Conservation (phyloP, 2,888 invertebrate species). For the Esperia sulphurella region DNA sequence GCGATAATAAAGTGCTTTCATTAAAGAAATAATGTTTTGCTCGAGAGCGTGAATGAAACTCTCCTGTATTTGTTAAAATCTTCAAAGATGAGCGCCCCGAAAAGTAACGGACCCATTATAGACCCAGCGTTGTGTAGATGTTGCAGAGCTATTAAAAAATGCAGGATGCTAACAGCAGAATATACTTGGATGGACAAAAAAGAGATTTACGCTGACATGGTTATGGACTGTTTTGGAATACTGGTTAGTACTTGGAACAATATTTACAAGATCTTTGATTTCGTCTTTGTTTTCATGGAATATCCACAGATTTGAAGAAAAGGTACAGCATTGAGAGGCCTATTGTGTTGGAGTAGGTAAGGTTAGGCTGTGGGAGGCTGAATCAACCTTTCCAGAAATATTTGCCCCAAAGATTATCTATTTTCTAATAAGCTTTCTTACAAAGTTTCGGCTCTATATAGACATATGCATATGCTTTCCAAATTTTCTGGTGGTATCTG, state of each 20-base stretch:
- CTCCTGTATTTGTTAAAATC: background rate
- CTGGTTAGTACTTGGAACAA: constrained; percentile 41
- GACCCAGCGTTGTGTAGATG: constrained; percentile 70
- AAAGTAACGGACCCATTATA: constrained; percentile 61
- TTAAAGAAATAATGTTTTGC: background rate
- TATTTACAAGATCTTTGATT: background rate
- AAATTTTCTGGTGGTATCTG: too few relatives aligned
- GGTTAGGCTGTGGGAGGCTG: too few relatives aligned
- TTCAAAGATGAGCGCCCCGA: constrained; percentile 46
- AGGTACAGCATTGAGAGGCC: too few relatives aligned
- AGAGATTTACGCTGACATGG: constrained; percentile 67
- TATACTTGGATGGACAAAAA: constrained; percentile 70
- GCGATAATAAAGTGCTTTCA: background rate
- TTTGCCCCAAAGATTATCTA: too few relatives aligned
- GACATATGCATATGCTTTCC: too few relatives aligned
- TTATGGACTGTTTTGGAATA: constrained; percentile 72
- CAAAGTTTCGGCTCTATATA: too few relatives aligned
- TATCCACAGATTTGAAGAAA: too few relatives aligned
- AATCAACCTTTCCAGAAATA: too few relatives aligned
- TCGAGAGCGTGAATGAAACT: constrained; percentile 8
- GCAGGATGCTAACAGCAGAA: constrained; percentile 61
- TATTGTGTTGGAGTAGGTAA: too few relatives aligned
- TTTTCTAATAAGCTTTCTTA: too few relatives aligned
- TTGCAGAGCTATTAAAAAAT: constrained; percentile 69
- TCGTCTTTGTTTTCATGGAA: too few relatives aligned